Conservation (phyloP, 2,113 vertebrate species). For the Apaloderma vittatum region DNA sequence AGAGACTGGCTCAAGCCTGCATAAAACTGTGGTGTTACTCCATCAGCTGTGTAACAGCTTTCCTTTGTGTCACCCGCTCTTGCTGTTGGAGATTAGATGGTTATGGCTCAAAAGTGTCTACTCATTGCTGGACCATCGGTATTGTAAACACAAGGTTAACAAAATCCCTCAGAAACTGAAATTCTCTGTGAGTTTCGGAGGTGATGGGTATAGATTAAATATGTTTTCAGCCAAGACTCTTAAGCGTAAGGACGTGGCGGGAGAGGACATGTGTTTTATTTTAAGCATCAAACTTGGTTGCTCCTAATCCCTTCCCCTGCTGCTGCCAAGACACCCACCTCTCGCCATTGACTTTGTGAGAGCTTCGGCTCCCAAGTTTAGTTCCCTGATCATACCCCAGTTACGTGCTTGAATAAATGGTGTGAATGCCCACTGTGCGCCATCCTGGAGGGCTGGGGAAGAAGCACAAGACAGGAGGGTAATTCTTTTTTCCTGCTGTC, state of each 20-base stretch:
- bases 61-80: neutral
- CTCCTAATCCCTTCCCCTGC: conserved; percentile 56
- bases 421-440: neutral
- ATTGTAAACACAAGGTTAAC: neutral
- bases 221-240: neutral
- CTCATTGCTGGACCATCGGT: neutral
- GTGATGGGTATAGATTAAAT: neutral
- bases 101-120: conserved; percentile 14
- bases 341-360: neutral
- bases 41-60: neutral
- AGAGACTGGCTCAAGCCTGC: neutral
- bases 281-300: conserved; percentile 59
- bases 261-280: conserved; percentile 53
- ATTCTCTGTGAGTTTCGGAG: neutral
- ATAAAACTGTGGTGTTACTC: neutral
- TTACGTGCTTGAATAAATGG: neutral
- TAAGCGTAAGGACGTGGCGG: neutral
- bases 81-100: neutral
- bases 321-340: conserved; percentile 48
- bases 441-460: neutral
- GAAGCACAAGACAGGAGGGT: neutral
- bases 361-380: conserved; percentile 43
- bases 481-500: fast-evolving
- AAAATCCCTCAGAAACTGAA: neutral
- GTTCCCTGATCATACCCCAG: neutral